These are phyloP conservation scores for Eumacrocentrus americanus DNA, from an alignment of 2,888 invertebrate species.

Conservation along the genomic window DNA sequence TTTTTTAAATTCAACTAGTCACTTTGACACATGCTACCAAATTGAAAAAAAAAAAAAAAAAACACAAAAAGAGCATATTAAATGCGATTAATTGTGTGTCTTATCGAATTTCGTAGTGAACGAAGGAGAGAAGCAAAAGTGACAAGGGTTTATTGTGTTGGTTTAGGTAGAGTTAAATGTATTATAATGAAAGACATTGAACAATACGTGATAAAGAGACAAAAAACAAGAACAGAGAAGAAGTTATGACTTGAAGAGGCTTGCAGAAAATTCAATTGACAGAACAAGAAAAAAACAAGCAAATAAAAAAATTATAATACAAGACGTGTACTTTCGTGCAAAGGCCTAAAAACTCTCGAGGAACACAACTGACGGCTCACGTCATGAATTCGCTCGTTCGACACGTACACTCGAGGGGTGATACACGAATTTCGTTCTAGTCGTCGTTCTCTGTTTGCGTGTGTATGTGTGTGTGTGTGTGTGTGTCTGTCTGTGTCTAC, in stretches of 20 bases:
- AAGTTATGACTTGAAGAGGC: no score
- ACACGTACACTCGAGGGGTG: slow-evolving; percentile 19
- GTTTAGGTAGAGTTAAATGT: no score
- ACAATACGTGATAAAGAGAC: no score
- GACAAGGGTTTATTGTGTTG: no score
- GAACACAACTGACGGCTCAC: slow-evolving; percentile 1
- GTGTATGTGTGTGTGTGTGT: background rate
- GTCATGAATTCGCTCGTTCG: slow-evolving; percentile 9
- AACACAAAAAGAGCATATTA: background rate
- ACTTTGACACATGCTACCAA: background rate
- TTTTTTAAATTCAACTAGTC: no score
- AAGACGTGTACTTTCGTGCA: slow-evolving; percentile 17
- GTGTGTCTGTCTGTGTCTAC: no score
- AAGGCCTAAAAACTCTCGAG: slow-evolving; percentile 19
- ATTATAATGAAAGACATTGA: no score
- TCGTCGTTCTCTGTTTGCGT: background rate
- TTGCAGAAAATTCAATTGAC: background rate
- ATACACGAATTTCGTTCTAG: slow-evolving; percentile 11
- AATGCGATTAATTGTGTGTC: slow-evolving; percentile 17
- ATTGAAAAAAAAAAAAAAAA: background rate
- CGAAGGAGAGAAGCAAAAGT: no score
- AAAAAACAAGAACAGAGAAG: no score
- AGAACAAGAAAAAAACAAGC: background rate
- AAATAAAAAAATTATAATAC: slow-evolving; percentile 21
- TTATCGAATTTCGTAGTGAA: slow-evolving; percentile 6